Conservation (phyloP, 2,113 vertebrate genomes). For the Cyprinodon brontotheroides region DNA sequence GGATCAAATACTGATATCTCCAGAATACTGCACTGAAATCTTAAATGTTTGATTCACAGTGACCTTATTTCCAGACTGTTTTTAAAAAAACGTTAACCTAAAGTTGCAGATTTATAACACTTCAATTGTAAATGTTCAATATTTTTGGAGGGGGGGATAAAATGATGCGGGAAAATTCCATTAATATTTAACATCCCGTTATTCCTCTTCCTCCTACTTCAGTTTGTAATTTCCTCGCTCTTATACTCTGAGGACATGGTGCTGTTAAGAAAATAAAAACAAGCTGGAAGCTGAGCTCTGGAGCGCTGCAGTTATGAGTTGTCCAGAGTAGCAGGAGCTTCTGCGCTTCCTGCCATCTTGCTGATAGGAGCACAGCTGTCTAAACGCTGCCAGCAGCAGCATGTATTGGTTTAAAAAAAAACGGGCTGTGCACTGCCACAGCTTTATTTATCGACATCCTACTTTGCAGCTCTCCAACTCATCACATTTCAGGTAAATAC, state of each 20-base stretch:
- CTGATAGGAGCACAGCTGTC: conserved; percentile 31
- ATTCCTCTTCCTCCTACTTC: background rate
- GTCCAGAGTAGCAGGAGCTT: conserved; percentile 8
- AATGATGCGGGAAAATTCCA: background rate
- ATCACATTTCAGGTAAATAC: conserved; percentile 20
- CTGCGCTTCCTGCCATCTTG: conserved; percentile 48
- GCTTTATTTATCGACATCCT: conserved; percentile 21
- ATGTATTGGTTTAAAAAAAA: conserved; percentile 56
- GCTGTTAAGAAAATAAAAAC: conserved; percentile 5
- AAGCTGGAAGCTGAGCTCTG: conserved; percentile 7
- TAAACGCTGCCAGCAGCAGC: conserved; percentile 50
- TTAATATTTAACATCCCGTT: background rate
- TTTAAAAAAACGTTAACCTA: background rate
- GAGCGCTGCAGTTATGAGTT: conserved; percentile 14
- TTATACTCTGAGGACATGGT: background rate
- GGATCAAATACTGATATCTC: background rate
- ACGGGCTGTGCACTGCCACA: conserved; percentile 7
- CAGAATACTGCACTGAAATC: background rate
- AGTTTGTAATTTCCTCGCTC: background rate
- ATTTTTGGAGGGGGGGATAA: background rate
- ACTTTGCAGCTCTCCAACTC: conserved; percentile 2
- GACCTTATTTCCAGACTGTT: background rate
- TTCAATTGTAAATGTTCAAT: background rate
- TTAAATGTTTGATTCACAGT: background rate
- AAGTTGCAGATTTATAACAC: background rate